Conservation (phyloP, 2,888 invertebrate species). For the Eilema sororculum region DNA sequence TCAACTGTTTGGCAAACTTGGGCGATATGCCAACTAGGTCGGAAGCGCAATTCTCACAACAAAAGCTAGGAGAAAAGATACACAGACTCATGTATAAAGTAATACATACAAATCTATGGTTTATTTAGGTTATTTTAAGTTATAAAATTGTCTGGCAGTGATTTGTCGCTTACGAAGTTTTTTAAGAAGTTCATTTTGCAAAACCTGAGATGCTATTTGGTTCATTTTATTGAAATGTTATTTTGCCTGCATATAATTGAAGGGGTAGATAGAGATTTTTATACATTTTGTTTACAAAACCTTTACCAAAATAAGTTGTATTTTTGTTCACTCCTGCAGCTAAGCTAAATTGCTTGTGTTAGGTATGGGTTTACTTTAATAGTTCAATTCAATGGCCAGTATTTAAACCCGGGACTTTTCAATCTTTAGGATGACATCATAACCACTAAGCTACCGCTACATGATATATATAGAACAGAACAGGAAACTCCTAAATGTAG, state of each 20-base stretch:
- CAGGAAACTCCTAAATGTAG: not conserved
- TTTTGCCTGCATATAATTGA: too few species aligned
- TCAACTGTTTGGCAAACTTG: conserved; percentile 33
- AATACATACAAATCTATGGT: not conserved
- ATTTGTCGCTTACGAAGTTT: not conserved
- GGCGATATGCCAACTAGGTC: conserved; percentile 53
- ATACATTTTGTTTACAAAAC: too few species aligned
- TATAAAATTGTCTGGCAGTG: not conserved
- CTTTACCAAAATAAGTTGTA: too few species aligned
- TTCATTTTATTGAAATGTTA: not conserved
- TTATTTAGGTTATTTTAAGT: not conserved
- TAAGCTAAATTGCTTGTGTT: too few species aligned
- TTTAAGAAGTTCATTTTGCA: not conserved
- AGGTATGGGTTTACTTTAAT: too few species aligned
- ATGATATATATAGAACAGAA: not conserved
- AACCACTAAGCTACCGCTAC: too few species aligned
- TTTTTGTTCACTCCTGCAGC: too few species aligned
- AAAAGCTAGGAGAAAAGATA: not conserved
- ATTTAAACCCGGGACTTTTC: too few species aligned
- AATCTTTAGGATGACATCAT: too few species aligned
- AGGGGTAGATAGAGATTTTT: too few species aligned
- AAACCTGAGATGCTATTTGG: not conserved
- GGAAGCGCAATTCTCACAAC: conserved; percentile 33
- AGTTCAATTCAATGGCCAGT: too few species aligned
- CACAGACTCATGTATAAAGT: not conserved